These are phyloP conservation scores for Megaleporinus macrocephalus DNA, from an alignment of 2,113 vertebrate species.

Conservation along the genomic window DNA sequence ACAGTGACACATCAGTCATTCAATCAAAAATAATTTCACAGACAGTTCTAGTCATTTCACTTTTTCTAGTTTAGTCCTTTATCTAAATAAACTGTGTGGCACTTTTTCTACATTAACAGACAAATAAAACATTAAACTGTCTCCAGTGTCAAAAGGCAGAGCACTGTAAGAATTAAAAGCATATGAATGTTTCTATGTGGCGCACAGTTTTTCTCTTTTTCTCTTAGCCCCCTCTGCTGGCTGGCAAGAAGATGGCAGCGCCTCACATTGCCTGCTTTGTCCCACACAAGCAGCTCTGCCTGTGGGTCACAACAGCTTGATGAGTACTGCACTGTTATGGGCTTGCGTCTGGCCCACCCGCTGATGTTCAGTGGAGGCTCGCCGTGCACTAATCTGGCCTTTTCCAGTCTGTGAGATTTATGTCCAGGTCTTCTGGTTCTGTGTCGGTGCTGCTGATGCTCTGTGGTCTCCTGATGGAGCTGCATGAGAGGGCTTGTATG, in stretches of 20 bases:
- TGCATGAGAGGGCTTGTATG: neutral
- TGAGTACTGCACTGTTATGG: conserved; percentile 66
- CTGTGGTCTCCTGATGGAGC: conserved; percentile 34
- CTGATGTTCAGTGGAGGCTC: conserved; percentile 68
- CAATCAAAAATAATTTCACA: too few relatives aligned
- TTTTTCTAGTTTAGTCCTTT: too few relatives aligned
- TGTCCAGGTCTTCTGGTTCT: conserved; percentile 24
- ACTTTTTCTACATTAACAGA: too few relatives aligned
- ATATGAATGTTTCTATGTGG: neutral
- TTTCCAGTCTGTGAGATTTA: neutral
- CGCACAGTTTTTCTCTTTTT: conserved; percentile 55
- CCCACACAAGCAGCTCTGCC: conserved; percentile 72
- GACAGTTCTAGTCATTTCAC: too few relatives aligned
- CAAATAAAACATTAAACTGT: neutral
- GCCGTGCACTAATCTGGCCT: conserved; percentile 54
- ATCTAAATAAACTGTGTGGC: neutral
- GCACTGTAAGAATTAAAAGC: conserved; percentile 25
- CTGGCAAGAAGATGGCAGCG: conserved; percentile 68
- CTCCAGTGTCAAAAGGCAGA: conserved; percentile 17
- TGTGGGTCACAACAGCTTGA: conserved; percentile 74
- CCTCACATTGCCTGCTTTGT: conserved; percentile 65
- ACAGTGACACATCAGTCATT: too few relatives aligned
- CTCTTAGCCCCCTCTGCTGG: conserved; percentile 60
- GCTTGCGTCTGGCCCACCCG: conserved; percentile 58
- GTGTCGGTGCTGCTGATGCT: conserved; percentile 1